These are phyloP conservation scores for Strigamia maritima DNA, from an alignment of 2,888 invertebrate genomes.

Conservation along the genomic window DNA sequence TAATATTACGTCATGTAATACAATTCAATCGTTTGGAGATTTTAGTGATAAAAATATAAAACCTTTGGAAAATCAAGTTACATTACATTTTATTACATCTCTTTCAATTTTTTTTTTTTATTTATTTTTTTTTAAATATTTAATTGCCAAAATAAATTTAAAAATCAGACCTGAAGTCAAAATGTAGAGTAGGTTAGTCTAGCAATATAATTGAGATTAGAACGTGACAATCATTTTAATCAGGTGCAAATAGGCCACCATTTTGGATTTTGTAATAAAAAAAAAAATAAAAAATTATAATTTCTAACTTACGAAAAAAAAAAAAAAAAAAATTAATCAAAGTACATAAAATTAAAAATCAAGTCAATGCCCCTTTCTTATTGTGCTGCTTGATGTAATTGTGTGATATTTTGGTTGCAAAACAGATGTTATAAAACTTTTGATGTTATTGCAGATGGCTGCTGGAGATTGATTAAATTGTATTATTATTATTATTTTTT, in stretches of 20 bases:
- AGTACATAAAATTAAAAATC: background rate
- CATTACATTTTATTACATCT: background rate
- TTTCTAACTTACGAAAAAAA: no score
- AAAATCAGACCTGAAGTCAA: slow-evolving; percentile 4
- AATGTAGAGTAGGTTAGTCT: slow-evolving; percentile 17
- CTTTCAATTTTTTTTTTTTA: background rate
- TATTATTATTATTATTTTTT: background rate
- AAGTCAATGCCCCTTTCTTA: slow-evolving; percentile 27
- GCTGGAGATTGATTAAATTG: background rate
- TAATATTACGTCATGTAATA: background rate
- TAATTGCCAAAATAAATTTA: no score
- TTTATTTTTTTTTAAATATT: no score
- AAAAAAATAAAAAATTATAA: background rate
- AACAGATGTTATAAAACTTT: background rate
- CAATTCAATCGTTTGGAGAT: background rate
- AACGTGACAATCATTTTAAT: slow-evolving; percentile 7
- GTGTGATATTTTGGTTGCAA: slow-evolving; percentile 3
- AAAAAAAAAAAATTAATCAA: background rate
- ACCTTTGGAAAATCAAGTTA: background rate
- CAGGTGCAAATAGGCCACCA: slow-evolving; percentile 44
- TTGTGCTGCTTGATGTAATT: background rate
- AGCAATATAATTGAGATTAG: slow-evolving; percentile 22
- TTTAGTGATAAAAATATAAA: background rate
- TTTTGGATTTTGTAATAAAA: background rate
- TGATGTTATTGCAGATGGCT: background rate